Base-by-base conservation (phyloP, 2,113 vertebrate genomes). In the Trinectes maculatus region DNA sequence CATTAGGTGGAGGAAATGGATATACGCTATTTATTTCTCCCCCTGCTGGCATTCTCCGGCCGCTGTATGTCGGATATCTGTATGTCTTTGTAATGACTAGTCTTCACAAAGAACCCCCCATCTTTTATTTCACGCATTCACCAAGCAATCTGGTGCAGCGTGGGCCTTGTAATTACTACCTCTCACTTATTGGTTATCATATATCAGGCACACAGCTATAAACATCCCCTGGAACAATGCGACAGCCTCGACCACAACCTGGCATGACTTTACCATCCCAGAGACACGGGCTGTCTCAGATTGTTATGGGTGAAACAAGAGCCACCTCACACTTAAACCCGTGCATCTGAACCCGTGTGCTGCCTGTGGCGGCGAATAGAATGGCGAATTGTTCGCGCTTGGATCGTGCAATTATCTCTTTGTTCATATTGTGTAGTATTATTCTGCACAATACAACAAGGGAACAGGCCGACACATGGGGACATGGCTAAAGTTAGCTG, bases 51-150 rank as follows among this genome's bases (percentile, higher is more conserved):
- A 22, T 36, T 72, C 18, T 59, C 51, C 46, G 5, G 11, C 82
- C 24, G 73, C 71, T 19, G 62, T 44, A 56, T 79, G 85, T 75
- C 72, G 74, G 60, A 57, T 48, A 57, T 80, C 26, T 74, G 67
- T 78, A 68, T 69, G 73, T 71, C 77, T 86, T 80, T 83, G 85
- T 85, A 87, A 86, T 84, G 80, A 71, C 79, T 44, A 78, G 61
- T 82, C 69, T 79, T 42, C 63, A 66, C 66, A 74, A 74, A 82
- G 69, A 79, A 79, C 67, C 73, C 79, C 52, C 71, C 77, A 58
- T 87, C 86, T 92, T 90, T 87, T 77, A 89, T 92, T 92, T 90
- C 85, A 88, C 33, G 51, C 85, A 84, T 87, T 82, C 82, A 89
- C 89, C 85, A 84, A 71, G 69, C 62, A 34, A 64, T 71, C 77